Conservation (phyloP, 2,888 invertebrate genomes). For the Spialia ferax region DNA sequence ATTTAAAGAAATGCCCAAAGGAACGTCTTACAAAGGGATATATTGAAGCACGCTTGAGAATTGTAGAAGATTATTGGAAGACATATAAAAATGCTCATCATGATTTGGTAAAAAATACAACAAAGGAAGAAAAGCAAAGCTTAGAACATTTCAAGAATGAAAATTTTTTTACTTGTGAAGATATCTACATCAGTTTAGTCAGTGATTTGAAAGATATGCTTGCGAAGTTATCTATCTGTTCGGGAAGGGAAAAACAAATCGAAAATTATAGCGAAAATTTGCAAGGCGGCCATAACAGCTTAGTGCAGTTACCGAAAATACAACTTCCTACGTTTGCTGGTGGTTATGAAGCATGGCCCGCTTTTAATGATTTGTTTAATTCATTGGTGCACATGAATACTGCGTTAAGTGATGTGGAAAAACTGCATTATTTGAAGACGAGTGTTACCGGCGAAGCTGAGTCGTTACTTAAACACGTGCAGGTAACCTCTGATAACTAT, state of each 20-base stretch:
- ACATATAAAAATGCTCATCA: background rate
- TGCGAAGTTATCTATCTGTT: slow-evolving; percentile 1
- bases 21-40: background rate
- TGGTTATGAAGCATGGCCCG: slow-evolving; percentile 16
- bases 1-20: background rate
- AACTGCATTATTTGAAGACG: slow-evolving; percentile 45
- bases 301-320: slow-evolving; percentile 41
- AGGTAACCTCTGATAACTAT: slow-evolving; percentile 41
- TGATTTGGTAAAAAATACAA: background rate
- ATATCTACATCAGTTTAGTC: background rate
- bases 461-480: slow-evolving; percentile 36
- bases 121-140: background rate
- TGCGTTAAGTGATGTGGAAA: slow-evolving; percentile 41
- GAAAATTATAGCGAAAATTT: background rate
- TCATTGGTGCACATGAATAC: slow-evolving; percentile 35
- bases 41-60: slow-evolving; percentile 21
- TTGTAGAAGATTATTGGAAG: background rate
- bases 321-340: slow-evolving; percentile 29
- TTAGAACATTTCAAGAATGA: slow-evolving; percentile 1
- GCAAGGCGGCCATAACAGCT: slow-evolving; percentile 8
- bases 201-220: slow-evolving; percentile 6
- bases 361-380: slow-evolving; percentile 29
- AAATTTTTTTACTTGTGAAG: background rate
- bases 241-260: background rate
- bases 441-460: slow-evolving; percentile 46